Base-by-base conservation (phyloP, 1,140 invertebrate species). In the Radopholus similis region DNA sequence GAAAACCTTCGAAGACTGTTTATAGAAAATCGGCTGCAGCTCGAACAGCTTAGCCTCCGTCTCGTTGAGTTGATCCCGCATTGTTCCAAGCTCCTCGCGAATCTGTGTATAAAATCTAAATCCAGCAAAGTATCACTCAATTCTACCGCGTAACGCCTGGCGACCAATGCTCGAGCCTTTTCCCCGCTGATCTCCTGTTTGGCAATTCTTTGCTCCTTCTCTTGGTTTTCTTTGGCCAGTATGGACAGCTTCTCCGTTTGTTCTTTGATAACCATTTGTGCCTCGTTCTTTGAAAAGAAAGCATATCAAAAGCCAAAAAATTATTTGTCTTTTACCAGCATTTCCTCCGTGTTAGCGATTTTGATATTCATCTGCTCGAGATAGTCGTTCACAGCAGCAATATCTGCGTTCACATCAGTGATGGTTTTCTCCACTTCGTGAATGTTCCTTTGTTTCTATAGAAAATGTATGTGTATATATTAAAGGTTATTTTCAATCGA, bases 171-270 rank as follows among this genome's bases (percentile, higher is more conserved):
- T 9, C 68, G 68, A 32, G 68, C 68, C 26, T 73, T 38, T 4
- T 70, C 70, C 1, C 69, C 68, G 34, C 66, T 70, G 21, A 70
- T 56, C 15, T 66, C 44, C 34, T 70, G 68, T 13, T 15, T 35
- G 18, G 28, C 26, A 51, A 70, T 70, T 26, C 26, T 11, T 4
- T 40, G 11, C 30, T 70, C 68, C 34, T 73, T 70, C 30, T 47
- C 49, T 15, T 26, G 13, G 21, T 60, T 70, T 8, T 64, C 35
- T 4, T 30, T n/a, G n/a, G 34, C 21, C 30, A 70, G 26, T 13
- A 1, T 26, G 8, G 8, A 3, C 2, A 32, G 30, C 5, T 26
- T 34, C 23, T 34, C 2, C 8, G 26, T 21, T 40, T 54, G 32
- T 32, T 68, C 70, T n/a, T 71, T 65, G 18, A 49, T 66, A 2